Conservation (phyloP, 2,888 invertebrate species). For the Microctonus brassicae region DNA sequence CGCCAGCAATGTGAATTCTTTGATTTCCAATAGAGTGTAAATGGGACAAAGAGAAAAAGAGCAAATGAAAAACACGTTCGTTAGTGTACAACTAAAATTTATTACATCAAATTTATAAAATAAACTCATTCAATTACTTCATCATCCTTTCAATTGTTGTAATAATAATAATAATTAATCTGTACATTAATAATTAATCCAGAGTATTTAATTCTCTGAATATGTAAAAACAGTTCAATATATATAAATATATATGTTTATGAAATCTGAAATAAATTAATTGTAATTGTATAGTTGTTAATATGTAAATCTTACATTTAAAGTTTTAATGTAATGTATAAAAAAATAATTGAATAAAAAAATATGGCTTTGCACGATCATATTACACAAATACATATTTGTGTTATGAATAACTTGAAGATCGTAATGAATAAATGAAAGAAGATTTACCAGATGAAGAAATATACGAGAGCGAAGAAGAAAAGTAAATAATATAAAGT, state of each 20-base stretch:
- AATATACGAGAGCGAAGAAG: not conserved
- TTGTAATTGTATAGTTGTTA: constrained; percentile 42
- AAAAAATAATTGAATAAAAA: constrained; percentile 30
- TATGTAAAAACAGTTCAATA: not conserved
- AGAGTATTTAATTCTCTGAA: not conserved
- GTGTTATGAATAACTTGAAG: constrained; percentile 8
- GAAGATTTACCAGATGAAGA: not conserved
- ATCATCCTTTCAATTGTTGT: constrained; percentile 6
- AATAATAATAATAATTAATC: not conserved
- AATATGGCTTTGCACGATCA: constrained; percentile 17
- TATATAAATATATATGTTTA: constrained; percentile 14
- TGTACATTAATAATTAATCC: not conserved
- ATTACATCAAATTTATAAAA: not conserved
- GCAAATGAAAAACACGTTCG: not conserved
- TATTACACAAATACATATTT: not conserved
- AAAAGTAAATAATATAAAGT: not conserved
- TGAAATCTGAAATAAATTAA: constrained; percentile 30
- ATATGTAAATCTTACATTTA: constrained; percentile 41
- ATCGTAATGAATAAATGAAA: not conserved
- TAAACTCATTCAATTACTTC: not conserved
- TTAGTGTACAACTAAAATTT: not conserved
- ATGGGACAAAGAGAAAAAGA: not conserved
- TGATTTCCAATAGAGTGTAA: constrained; percentile 13
- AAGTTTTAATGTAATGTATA: constrained; percentile 34
- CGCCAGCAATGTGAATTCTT: not conserved